Evolutionary conservation across 2,113 vertebrate genomes (phyloP).

Genomic region (Geococcyx californianus): DNA sequence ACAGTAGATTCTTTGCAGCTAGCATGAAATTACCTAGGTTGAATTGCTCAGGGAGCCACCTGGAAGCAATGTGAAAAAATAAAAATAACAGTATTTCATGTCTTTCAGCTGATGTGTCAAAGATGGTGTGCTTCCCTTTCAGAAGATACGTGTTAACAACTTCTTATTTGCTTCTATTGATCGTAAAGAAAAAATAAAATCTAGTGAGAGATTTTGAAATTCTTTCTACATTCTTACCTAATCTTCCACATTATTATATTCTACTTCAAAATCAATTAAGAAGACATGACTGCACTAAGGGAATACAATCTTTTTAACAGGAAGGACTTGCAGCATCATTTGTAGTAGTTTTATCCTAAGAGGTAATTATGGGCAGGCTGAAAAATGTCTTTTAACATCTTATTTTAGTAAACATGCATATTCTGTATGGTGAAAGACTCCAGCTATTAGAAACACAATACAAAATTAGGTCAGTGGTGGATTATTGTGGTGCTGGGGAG

Average conservation of each 20-base stretch:
- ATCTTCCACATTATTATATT: not conserved
- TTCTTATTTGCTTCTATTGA: not conserved
- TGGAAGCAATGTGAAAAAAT: not conserved
- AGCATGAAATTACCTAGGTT: not conserved
- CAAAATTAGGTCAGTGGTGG: constrained; percentile 13
- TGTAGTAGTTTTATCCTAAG: not conserved
- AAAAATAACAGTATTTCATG: not conserved
- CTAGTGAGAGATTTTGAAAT: not conserved
- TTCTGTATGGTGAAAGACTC: not conserved
- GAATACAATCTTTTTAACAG: not conserved
- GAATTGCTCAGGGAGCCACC: not conserved
- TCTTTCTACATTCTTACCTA: not conserved
- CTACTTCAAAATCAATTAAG: not conserved
- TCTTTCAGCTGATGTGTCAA: not conserved
- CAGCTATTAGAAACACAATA: not conserved
- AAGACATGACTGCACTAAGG: not conserved
- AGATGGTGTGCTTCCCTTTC: not conserved
- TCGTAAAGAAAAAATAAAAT: not conserved
- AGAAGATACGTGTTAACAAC: not conserved
- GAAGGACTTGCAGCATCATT: not conserved
- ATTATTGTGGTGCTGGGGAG: not conserved
- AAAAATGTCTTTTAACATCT: not conserved
- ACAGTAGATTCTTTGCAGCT: not conserved
- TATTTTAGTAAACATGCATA: not conserved
- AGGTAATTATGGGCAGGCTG: not conserved